These are phyloP conservation scores for Xiphophorus hellerii DNA, from an alignment of 2,113 vertebrate species.

Conservation along the genomic window DNA sequence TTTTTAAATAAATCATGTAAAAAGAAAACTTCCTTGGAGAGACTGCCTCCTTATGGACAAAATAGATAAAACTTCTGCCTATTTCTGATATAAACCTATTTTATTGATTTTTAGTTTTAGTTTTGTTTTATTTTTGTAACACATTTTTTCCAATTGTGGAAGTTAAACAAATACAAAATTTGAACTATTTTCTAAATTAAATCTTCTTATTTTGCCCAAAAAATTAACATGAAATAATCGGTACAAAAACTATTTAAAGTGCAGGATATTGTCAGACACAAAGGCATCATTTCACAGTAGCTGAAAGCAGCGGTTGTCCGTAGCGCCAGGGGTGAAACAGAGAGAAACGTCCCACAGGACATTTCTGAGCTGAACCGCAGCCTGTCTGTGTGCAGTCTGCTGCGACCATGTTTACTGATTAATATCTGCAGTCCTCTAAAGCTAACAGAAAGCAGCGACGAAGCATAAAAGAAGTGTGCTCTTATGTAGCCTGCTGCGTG, in stretches of 20 bases:
- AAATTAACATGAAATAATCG: background rate
- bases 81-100: no score
- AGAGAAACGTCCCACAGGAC: slow-evolving; percentile 8
- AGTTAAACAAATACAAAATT: no score
- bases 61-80: background rate
- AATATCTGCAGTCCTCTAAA: slow-evolving; percentile 4
- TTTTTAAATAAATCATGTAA: no score
- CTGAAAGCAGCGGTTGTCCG: slow-evolving; percentile 9
- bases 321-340: background rate
- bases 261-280: background rate
- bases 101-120: no score
- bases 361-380: slow-evolving; percentile 3
- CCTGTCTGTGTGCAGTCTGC: background rate
- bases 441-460: background rate
- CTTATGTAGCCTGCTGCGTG: background rate
- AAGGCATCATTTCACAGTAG: background rate
- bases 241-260: background rate
- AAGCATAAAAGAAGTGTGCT: background rate
- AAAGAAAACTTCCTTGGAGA: slow-evolving; percentile 14
- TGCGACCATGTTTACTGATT: background rate
- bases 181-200: no score
- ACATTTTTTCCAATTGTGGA: no score
- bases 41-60: slow-evolving; percentile 53
- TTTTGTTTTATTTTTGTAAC: no score
- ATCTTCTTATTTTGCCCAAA: background rate